Conservation (phyloP, 2,888 invertebrate species). For the Gandaritis pyraliata region DNA sequence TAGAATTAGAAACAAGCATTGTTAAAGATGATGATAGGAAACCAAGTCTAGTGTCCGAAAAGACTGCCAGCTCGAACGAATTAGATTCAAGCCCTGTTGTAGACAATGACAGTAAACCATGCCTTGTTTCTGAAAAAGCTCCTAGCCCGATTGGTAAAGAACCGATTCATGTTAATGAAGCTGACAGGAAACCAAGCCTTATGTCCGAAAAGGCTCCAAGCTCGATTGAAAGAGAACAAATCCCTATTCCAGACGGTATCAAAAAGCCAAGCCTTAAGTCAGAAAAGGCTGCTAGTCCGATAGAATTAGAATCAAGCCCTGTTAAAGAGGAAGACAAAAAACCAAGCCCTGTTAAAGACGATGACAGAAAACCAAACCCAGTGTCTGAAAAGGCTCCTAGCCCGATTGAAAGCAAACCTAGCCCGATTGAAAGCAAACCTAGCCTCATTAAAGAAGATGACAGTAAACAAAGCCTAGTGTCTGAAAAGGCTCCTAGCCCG, state of each 20-base stretch:
- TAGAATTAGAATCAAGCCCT: background rate
- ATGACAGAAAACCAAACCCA: too few species aligned
- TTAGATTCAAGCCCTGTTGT: background rate
- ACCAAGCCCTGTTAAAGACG: background rate
- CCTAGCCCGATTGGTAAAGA: background rate
- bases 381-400: too few species aligned
- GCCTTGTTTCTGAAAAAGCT: background rate
- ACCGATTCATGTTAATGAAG: conserved; percentile 15
- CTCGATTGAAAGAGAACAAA: conserved; percentile 6
- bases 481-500: background rate
- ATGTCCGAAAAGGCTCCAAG: conserved; percentile 12
- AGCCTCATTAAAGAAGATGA: too few species aligned
- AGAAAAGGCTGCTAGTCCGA: background rate
- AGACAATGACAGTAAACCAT: background rate
- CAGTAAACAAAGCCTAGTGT: conserved; percentile 2
- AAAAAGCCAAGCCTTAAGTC: conserved; percentile 9
- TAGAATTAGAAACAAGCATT: background rate
- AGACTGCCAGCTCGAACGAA: background rate
- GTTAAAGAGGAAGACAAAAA: background rate
- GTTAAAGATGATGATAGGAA: too few species aligned
- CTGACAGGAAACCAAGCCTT: conserved; percentile 19
- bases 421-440: conserved; percentile 11
- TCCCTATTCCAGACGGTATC: conserved; percentile 3
- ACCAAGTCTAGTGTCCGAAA: background rate
- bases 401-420: conserved; percentile 10